Conservation (phyloP, 2,888 invertebrate genomes). For the Epiperipatus broadwayi region DNA sequence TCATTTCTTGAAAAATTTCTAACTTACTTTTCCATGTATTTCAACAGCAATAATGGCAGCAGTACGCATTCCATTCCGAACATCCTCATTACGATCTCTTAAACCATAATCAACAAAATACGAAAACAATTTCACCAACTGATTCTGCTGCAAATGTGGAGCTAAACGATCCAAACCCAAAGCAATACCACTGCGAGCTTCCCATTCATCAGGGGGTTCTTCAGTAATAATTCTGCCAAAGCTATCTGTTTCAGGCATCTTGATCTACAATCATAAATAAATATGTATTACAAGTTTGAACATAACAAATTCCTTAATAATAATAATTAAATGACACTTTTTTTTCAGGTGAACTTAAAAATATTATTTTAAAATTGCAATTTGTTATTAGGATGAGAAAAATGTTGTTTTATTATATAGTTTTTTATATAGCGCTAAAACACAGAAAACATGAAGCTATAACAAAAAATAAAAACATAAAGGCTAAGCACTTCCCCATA, state of each 20-base stretch:
- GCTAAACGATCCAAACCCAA: conserved; percentile 60
- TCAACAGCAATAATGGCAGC: conserved; percentile 83
- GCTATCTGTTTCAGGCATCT: conserved; percentile 67
- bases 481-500: too few relatives aligned
- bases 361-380: too few relatives aligned
- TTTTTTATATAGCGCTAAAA: too few relatives aligned
- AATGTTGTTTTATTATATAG: too few relatives aligned
- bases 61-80: conserved; percentile 72
- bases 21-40: conserved; percentile 63
- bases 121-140: conserved; percentile 47
- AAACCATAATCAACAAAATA: conserved; percentile 66
- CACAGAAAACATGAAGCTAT: too few relatives aligned
- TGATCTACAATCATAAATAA: neutral
- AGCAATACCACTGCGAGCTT: conserved; percentile 68
- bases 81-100: conserved; percentile 59
- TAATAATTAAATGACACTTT: too few relatives aligned
- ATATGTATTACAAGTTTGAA: neutral
- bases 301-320: neutral
- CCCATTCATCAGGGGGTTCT: conserved; percentile 73
- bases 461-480: too few relatives aligned
- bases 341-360: too few relatives aligned
- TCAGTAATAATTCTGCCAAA: conserved; percentile 65
- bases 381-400: too few relatives aligned
- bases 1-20: too few relatives aligned
- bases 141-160: conserved; percentile 44